Base-by-base conservation (phyloP, 2,888 invertebrate species). In the Metacarcinus magister region DNA sequence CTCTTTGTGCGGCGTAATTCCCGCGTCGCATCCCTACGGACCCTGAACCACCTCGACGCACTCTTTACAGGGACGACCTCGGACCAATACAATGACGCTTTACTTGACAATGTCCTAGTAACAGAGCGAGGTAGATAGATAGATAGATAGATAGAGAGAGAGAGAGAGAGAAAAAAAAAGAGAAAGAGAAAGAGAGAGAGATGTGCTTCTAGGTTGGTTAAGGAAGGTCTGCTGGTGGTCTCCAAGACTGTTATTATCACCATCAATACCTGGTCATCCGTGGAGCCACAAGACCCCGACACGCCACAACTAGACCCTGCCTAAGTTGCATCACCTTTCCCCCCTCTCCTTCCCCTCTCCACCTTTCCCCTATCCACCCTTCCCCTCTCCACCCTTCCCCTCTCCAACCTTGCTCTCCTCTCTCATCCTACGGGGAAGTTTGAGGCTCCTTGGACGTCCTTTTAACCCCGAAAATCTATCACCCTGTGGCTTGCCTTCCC, bases 101-200 rank as follows among this genome's bases (percentile, higher is more conserved):
- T 48, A 48, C 16, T 2, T 54, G 8, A 2, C 67, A 23, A n/a
- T 67, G 67, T 67, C n/a, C n/a, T 67, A 43, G 23, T n/a, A n/a
- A 91, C n/a, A 91, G 48, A 91, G 28, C 13, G 28, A 91, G 48
- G n/a, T 8, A 23, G 44, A 91, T 4, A 91, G n/a, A 91, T 8
- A 91, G n/a, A 28, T 10, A 44, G 48, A 48, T 28, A 48, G 46
- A 91, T 23, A 91, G 28, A 91, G 44, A 48, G 48, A 91, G 28
- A 91, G 91, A 91, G 48, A 48, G 48, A 44, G 91, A 91, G 48
- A 48, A 43, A 67, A 16, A 93, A 75, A 32, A n/a, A 75, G 43
- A 93, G 91, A 91, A 28, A 48, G 48, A 91, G 91, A 91, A 28
- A 75, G n/a, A 60, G 54, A 54, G 82, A 82, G 82, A 82, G 82